Percentiles rank a stretch among this genome's conserved stretches.
phyloP scores from a whole-genome alignment of 2,797 vertebrate species.

The Amazona ochrocephala region DNA sequence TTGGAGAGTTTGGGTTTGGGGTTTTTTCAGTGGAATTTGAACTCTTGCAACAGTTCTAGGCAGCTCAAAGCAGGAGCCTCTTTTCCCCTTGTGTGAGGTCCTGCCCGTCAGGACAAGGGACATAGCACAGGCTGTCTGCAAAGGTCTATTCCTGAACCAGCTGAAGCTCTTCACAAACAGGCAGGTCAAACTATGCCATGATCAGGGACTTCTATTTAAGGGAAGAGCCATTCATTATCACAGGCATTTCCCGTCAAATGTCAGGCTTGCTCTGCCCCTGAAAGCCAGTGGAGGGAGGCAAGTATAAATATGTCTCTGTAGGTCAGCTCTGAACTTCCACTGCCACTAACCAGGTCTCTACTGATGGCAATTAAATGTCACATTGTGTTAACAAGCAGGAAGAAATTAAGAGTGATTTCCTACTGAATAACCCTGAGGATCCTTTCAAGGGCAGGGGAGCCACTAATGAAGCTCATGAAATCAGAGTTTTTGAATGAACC shows the following conservation, averaged over 20 bases:
- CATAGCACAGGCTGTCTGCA: rapidly evolving
- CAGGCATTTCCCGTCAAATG: neutral
- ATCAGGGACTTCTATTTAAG: neutral
- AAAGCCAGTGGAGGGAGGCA: neutral
- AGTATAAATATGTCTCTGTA: neutral
- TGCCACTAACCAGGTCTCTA: neutral
- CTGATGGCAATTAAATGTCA: conserved; percentile 44
- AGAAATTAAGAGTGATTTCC: conserved; percentile 21
- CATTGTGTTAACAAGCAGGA: conserved; percentile 34
- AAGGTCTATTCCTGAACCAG: neutral
- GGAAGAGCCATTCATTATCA: neutral
- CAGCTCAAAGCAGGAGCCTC: neutral
- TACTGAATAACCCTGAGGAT: neutral
- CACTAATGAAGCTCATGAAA: conserved; percentile 21
- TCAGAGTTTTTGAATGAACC: conserved; percentile 11
- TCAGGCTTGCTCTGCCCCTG: neutral
- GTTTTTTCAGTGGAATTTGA: neutral
- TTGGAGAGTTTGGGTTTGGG: neutral
- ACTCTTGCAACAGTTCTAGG: neutral
- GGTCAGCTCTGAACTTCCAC: conserved; percentile 45
- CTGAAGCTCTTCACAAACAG: neutral
- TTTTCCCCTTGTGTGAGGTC: neutral
- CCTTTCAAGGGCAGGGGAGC: conserved; percentile 14
- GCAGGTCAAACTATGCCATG: neutral
- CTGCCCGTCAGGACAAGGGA: neutral